phyloP scores from a whole-genome alignment of 2,113 vertebrate species.

The Cyphotilapia sp. region DNA sequence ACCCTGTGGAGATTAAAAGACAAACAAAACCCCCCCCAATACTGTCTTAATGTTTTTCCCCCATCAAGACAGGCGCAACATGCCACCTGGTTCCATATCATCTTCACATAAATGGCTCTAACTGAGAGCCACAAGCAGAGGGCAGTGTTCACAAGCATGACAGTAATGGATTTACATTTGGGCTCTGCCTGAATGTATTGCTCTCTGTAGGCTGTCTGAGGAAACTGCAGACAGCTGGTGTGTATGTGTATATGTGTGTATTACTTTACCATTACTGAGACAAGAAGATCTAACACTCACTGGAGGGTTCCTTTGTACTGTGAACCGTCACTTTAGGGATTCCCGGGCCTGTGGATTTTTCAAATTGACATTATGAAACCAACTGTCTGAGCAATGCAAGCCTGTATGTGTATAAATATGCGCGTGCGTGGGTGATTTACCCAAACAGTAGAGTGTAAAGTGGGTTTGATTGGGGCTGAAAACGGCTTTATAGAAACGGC shows the following conservation, averaged over 20 bases:
- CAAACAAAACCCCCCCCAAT: not conserved
- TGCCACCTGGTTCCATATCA: not conserved
- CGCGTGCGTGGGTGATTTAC: constrained; percentile 10
- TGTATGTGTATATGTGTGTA: not conserved
- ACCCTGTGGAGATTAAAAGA: constrained; percentile 48
- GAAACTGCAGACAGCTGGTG: not conserved
- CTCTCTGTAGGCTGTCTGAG: constrained; percentile 10
- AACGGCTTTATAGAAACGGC: constrained; percentile 68
- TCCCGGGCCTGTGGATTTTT: constrained; percentile 66
- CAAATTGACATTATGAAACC: not conserved
- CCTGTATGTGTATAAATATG: not conserved
- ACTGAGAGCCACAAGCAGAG: constrained; percentile 15
- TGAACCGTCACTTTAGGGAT: constrained; percentile 75
- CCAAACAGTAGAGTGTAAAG: constrained; percentile 75
- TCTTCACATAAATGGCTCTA: not conserved
- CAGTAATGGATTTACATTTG: not conserved
- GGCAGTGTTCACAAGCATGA: constrained; percentile 24
- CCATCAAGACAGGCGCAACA: not conserved
- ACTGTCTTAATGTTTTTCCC: not conserved
- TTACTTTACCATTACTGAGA: not conserved
- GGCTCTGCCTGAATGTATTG: not conserved
- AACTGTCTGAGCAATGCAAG: not conserved
- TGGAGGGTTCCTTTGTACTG: constrained; percentile 65
- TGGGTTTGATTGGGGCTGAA: constrained; percentile 74
- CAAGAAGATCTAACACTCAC: constrained; percentile 59